Evolutionary conservation across 2,797 vertebrate species (phyloP).

Genomic region (Esox masquinongy): DNA sequence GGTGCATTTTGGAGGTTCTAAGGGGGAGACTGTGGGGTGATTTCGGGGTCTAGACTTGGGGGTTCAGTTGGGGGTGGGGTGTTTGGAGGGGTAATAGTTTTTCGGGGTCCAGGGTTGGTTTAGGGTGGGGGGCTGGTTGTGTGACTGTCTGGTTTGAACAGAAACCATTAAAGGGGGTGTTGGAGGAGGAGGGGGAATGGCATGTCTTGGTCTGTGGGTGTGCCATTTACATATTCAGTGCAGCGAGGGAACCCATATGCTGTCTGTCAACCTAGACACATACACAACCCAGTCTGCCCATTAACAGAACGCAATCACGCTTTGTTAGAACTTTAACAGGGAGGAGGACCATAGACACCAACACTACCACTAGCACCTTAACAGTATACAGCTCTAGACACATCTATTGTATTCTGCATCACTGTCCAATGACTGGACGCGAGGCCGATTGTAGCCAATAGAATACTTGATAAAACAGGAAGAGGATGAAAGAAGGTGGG

Average conservation of each 20-base stretch:
- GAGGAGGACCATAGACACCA: conserved; percentile 4
- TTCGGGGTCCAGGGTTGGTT: not conserved
- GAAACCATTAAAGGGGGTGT: conserved; percentile 61
- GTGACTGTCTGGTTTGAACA: conserved; percentile 65
- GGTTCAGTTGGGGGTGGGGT: conserved; percentile 46
- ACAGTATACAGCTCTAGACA: conserved; percentile 47
- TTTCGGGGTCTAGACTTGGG: conserved; percentile 65
- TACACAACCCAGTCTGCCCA: conserved; percentile 42
- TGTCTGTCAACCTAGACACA: conserved; percentile 34
- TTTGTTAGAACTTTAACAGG: not conserved
- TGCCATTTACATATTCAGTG: conserved; percentile 73
- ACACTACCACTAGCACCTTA: conserved; percentile 40
- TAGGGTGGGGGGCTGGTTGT: conserved; percentile 14
- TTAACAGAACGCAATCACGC: conserved; percentile 19
- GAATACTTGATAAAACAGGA: conserved; percentile 50
- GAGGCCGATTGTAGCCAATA: conserved; percentile 51
- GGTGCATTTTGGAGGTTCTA: not conserved
- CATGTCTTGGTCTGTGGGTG: conserved; percentile 66
- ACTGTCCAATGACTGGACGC: conserved; percentile 49
- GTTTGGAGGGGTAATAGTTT: conserved; percentile 55
- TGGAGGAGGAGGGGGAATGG: conserved; percentile 37
- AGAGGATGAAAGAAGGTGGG: conserved; percentile 56
- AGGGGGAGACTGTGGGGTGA: not conserved
- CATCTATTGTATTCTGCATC: conserved; percentile 53
- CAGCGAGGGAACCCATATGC: conserved; percentile 67